phyloP scores from a whole-genome alignment of 2,113 vertebrate genomes.

The Fukomys damarensis region DNA sequence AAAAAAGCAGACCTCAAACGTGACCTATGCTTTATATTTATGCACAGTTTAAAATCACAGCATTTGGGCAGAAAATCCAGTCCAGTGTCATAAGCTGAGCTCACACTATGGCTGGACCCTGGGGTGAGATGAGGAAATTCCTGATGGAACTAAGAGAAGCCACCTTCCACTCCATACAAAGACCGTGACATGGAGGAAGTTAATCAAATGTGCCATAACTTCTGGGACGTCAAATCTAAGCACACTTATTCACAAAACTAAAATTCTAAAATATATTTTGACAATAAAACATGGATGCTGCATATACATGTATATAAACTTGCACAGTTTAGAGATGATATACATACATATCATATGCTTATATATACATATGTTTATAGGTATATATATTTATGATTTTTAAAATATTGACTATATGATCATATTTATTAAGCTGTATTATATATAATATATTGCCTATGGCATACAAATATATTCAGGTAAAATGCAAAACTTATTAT shows the following conservation, averaged over 20 bases:
- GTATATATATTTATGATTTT: neutral
- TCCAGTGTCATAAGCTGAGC: neutral
- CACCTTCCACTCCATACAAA: neutral
- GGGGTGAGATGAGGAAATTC: neutral
- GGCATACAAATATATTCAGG: neutral
- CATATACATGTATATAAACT: neutral
- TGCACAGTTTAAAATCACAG: neutral
- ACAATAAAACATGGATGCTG: neutral
- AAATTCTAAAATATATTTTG: constrained; percentile 36
- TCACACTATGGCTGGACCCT: neutral
- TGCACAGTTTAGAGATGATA: neutral
- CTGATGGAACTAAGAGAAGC: neutral
- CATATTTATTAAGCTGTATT: neutral
- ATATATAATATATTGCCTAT: neutral
- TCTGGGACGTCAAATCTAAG: neutral
- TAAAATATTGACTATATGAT: neutral
- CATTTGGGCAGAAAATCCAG: neutral
- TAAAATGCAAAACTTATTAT: neutral
- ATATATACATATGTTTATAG: neutral
- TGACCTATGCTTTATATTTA: neutral
- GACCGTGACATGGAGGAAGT: neutral
- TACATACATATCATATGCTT: neutral
- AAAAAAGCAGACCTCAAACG: constrained; percentile 7
- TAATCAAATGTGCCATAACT: neutral
- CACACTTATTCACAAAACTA: neutral